Percentiles rank a stretch among this genome's conserved stretches.
Evolutionary conservation across 2,888 invertebrate genomes (phyloP).

Genomic region (Hemaris fuciformis): DNA sequence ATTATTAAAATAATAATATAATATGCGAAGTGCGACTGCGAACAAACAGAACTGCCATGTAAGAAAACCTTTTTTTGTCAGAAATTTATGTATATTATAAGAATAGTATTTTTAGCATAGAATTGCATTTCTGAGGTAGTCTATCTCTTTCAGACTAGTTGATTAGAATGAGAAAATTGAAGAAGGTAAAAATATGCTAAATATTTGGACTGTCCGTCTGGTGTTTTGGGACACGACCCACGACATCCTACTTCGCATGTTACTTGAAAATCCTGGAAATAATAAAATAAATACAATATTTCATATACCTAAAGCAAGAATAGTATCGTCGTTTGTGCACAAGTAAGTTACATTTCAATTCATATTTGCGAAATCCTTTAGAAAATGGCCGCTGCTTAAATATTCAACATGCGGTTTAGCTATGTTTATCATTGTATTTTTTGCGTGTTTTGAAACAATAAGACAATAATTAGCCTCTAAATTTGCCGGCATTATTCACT

Average conservation of each 20-base stretch:
- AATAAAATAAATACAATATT: not conserved
- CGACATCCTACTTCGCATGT: not conserved
- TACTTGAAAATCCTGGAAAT: not conserved
- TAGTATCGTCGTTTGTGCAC: not conserved
- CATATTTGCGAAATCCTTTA: not conserved
- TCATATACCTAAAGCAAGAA: not conserved
- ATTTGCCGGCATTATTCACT: not conserved
- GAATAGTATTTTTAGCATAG: not conserved
- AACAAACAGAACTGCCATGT: not conserved
- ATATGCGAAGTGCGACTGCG: not conserved
- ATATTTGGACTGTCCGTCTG: not conserved
- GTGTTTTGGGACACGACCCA: not conserved
- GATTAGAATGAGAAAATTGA: not conserved
- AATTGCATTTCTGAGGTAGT: not conserved
- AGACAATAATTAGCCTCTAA: not conserved
- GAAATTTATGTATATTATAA: not conserved
- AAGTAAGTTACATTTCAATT: not conserved
- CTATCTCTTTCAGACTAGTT: not conserved
- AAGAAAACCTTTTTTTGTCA: not conserved
- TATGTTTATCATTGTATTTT: not conserved
- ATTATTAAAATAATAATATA: not conserved
- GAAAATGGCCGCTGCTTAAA: not conserved
- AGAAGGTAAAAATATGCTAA: not conserved
- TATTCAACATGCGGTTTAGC: not conserved
- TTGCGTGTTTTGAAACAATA: not conserved